Evolutionary conservation across 2,113 vertebrate genomes (phyloP), one percentile per base, ranked within the genome.

Genomic region (Psilopsiagon aurifrons): DNA sequence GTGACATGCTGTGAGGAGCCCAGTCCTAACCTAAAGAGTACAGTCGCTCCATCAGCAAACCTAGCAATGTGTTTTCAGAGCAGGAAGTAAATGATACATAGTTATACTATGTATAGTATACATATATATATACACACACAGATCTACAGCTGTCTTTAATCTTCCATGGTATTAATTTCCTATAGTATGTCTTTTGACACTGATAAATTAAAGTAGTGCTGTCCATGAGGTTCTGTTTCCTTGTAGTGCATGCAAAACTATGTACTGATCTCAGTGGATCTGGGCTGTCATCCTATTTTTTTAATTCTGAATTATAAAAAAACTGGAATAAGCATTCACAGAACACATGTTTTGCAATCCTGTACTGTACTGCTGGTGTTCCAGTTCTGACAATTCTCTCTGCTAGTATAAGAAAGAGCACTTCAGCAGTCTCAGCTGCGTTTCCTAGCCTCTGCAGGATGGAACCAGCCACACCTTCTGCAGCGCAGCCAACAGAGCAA

Each of bases 281-380:
- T 60, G 78, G 31, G 8, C 69, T 69, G 18, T 76, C 31, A 16
- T 16, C 9, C 16, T 63, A 4, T 4, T 62, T 76, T 83, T 63
- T 51, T 78, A 41, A 23, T 78, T 83, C 71, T 24, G 24, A 66
- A 39, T 75, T n/a, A 9, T 17, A 37, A 22, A 33, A 9, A 23
- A 49, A 13, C 47, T 49, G 23, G 35, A 51, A 54, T 31, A 55
- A 49, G 19, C 3, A 6, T 66, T 76, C 43, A 33, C 17, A 70
- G 49, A 80, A 41, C 0, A 1, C 0, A 0, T 51, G 22, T 55
- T 94, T 86, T 80, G 59, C 19, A 69, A 23, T 52, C 41, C 67
- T 52, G 8, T 20, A 2, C 35, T 41, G 22, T 24, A 17, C 6
- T 37, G 25, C 51, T 1, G 5, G 19, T 69, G 14, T 77, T 49